These are phyloP conservation scores for Rhamnusium bicolor DNA, from an alignment of 2,888 invertebrate genomes.

Conservation along the genomic window DNA sequence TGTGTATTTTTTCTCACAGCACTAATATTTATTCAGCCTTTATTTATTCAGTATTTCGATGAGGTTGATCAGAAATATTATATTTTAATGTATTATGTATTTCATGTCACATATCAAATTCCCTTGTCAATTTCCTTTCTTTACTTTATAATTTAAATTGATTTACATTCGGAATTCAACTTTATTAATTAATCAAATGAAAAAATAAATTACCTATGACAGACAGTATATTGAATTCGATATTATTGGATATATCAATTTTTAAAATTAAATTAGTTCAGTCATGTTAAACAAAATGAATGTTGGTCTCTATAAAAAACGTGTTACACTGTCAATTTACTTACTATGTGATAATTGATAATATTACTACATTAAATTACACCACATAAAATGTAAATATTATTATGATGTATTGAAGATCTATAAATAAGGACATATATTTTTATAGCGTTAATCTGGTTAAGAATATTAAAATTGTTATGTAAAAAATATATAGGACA, in stretches of 20 bases:
- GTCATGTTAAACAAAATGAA: conserved; percentile 13
- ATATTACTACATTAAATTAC: not conserved
- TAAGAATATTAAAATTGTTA: too few relatives aligned
- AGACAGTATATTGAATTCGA: conserved; percentile 10
- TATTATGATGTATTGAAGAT: too few relatives aligned
- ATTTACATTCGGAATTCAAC: conserved; percentile 20
- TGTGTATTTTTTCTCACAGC: conserved; percentile 64
- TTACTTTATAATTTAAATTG: conserved; percentile 22
- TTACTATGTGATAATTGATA: not conserved
- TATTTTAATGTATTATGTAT: conserved; percentile 35
- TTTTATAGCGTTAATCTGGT: too few relatives aligned
- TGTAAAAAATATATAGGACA: too few relatives aligned
- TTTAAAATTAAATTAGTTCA: conserved; percentile 13
- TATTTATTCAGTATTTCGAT: conserved; percentile 63
- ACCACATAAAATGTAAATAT: too few relatives aligned
- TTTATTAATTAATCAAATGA: conserved; percentile 29
- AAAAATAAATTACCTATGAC: conserved; percentile 9
- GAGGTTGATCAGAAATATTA: conserved; percentile 40
- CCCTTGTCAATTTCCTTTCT: conserved; percentile 10
- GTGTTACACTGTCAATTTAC: not conserved
- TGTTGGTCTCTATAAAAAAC: not conserved
- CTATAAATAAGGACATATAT: too few relatives aligned
- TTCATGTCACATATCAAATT: conserved; percentile 28
- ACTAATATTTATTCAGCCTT: conserved; percentile 67
- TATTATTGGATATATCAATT: conserved; percentile 7